These are phyloP conservation scores for Salticus scenicus DNA, from an alignment of 2,888 invertebrate species.

Conservation along the genomic window DNA sequence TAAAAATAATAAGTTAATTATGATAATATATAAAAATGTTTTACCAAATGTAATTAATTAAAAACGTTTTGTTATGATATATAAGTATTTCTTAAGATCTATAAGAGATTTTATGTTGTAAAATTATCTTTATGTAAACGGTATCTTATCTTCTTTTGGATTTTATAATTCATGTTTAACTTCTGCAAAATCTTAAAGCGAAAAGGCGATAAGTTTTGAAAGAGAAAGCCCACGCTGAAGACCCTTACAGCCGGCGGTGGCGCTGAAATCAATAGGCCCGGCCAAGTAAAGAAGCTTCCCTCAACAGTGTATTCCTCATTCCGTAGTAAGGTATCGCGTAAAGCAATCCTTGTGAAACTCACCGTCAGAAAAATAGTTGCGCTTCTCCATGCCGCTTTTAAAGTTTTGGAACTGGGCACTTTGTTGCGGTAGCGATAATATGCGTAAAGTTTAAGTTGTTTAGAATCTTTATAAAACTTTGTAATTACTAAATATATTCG, in stretches of 20 bases:
- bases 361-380: not conserved
- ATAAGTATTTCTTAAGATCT: too few relatives aligned
- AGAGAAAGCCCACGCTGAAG: slow-evolving; percentile 38
- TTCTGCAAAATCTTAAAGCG: slow-evolving; percentile 35
- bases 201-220: slow-evolving; percentile 57
- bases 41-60: too few relatives aligned
- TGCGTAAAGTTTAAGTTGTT: not conserved
- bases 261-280: slow-evolving; percentile 58
- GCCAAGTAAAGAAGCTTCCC: slow-evolving; percentile 39
- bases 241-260: slow-evolving; percentile 36
- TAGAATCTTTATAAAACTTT: not conserved
- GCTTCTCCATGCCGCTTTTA: not conserved
- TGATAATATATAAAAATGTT: too few relatives aligned
- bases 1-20: too few relatives aligned
- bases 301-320: slow-evolving; percentile 26
- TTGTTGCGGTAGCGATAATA: not conserved
- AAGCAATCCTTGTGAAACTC: not conserved
- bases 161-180: not conserved
- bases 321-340: slow-evolving; percentile 13
- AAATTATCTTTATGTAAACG: too few relatives aligned
- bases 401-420: not conserved
- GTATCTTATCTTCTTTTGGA: too few relatives aligned
- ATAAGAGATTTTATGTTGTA: too few relatives aligned
- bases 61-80: too few relatives aligned
- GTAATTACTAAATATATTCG: not conserved